A percentile compares a stretch with the other conserved stretches of the same genome.
These are phyloP conservation scores for Drosophila rhopaloa DNA, from an alignment of 1,140 invertebrate species.

Conservation along the genomic window DNA sequence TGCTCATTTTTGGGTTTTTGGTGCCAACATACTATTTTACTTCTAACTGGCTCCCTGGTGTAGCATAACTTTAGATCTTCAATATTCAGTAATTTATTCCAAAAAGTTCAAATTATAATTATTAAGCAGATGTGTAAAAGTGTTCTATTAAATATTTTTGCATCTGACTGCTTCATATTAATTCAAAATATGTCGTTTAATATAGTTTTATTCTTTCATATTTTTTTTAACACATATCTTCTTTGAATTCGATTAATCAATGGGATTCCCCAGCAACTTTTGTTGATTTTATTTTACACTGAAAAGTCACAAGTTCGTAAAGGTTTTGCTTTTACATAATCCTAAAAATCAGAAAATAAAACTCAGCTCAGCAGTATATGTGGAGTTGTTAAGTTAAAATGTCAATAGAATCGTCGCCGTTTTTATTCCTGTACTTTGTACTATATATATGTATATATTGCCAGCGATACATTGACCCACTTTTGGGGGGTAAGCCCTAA, in stretches of 20 bases:
- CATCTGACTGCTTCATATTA: too few relatives aligned
- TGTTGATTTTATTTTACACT: not conserved
- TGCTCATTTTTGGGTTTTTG: constrained; percentile 1
- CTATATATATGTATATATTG: constrained; percentile 13
- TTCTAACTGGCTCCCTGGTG: too few relatives aligned
- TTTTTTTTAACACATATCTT: too few relatives aligned
- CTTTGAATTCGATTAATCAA: not conserved
- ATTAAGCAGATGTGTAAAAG: too few relatives aligned
- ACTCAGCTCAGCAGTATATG: constrained; percentile 12
- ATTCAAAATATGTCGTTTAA: too few relatives aligned
- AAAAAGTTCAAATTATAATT: too few relatives aligned
- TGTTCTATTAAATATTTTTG: too few relatives aligned
- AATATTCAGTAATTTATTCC: too few relatives aligned
- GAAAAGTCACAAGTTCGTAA: constrained; percentile 1
- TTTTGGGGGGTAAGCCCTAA: constrained; percentile 27
- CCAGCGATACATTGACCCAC: constrained; percentile 39
- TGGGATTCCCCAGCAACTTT: not conserved
- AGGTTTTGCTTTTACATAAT: not conserved
- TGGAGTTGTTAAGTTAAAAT: constrained; percentile 38
- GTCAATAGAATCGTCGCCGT: constrained; percentile 44
- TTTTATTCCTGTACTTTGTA: constrained; percentile 35
- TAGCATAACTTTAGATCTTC: too few relatives aligned
- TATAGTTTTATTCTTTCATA: too few relatives aligned
- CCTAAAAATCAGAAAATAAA: constrained; percentile 24
- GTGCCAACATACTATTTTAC: too few relatives aligned